Conservation (phyloP, 2,888 invertebrate genomes). For the Maniola hyperantus region DNA sequence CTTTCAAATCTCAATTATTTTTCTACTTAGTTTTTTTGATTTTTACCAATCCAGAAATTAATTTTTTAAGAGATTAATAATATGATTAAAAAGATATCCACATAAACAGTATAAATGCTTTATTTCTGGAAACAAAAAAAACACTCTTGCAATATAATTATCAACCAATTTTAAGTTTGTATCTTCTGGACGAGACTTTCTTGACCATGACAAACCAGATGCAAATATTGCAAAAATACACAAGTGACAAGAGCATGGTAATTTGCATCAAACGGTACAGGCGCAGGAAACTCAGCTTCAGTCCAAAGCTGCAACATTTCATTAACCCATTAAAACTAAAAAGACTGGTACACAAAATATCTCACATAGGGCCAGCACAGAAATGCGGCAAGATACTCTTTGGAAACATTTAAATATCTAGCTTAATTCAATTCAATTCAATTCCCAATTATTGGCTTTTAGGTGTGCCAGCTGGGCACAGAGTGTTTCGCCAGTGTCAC, state of each 20-base stretch:
- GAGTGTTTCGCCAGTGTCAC: too few species aligned
- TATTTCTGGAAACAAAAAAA: conserved; percentile 4
- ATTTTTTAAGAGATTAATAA: too few species aligned
- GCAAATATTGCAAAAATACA: conserved; percentile 73
- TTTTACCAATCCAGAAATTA: too few species aligned
- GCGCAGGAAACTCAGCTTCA: conserved; percentile 70
- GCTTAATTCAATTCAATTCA: too few species aligned
- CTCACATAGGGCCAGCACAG: neutral
- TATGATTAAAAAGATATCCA: too few species aligned
- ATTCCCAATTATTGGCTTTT: too few species aligned
- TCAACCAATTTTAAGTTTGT: conserved; percentile 61
- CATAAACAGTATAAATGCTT: conserved; percentile 3
- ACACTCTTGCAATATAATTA: conserved; percentile 11
- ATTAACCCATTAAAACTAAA: neutral
- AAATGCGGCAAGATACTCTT: neutral
- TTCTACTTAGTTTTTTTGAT: neutral
- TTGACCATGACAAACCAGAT: conserved; percentile 73
- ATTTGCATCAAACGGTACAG: conserved; percentile 69
- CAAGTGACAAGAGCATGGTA: conserved; percentile 69
- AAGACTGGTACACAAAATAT: neutral
- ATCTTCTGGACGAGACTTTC: conserved; percentile 61
- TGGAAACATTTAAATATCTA: neutral
- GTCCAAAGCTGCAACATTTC: conserved; percentile 60
- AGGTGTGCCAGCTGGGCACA: too few species aligned
- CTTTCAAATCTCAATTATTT: neutral